Base-by-base conservation (phyloP, 2,888 invertebrate species). In the Leptarthrus brevirostris region DNA sequence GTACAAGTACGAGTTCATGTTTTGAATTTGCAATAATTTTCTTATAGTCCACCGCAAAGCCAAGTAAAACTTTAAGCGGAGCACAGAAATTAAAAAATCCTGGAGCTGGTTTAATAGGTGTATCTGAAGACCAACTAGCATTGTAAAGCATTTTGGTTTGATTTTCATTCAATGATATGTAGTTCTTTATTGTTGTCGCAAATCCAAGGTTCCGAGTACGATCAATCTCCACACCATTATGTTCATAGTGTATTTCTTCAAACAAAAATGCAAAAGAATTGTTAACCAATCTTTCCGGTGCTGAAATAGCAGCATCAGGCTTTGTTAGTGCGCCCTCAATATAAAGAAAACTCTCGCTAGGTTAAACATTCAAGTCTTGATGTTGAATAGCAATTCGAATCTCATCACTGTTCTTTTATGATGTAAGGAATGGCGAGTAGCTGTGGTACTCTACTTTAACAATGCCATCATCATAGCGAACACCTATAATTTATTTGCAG, bases 1-100 rank as follows among this genome's bases (percentile, higher is more conserved):
- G n/a, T n/a, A n/a, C n/a, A n/a, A n/a, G n/a, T n/a, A n/a, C n/a
- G n/a, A n/a, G n/a, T n/a, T n/a, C n/a, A n/a, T n/a, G n/a, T n/a
- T n/a, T n/a, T n/a, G n/a, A n/a, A n/a, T n/a, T n/a, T n/a, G n/a
- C n/a, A n/a, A 83, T 77, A 70, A 83, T 80, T 78, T 80, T 81
- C 14, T 79, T 79, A 74, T 82, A 83, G 76, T 84, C 81, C 77
- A 82, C 81, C 61, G 78, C 78, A 77, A 82, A 83, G 3, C 82
- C 82, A 14, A 83, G 72, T 14, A 83, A 34, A 71, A 78, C 77
- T 72, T 79, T 80, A 26, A 83, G 76, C 14, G 82, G 81, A 26
- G 83, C 76, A 69, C 75, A 80, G 74, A 80, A 78, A 77, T 80
- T 78, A 74, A 81, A 81, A 49, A 73, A 8, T 79, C 80, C 26